phyloP scores from a whole-genome alignment of 2,888 invertebrate species.

The Polyommatus icarus region DNA sequence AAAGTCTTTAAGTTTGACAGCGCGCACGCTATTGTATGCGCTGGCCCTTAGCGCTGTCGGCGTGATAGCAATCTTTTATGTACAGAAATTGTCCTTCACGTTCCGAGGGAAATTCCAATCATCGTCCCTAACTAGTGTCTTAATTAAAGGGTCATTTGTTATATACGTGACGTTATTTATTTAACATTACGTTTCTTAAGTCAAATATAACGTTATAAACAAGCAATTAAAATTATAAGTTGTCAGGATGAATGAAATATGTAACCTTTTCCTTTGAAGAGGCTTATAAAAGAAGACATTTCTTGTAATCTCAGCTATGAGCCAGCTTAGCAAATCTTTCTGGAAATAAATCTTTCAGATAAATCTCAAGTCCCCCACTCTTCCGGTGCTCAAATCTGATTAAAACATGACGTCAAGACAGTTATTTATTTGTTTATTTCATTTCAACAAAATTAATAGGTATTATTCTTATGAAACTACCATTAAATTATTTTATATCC shows the following conservation, averaged over 20 bases:
- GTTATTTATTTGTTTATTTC: slow-evolving; percentile 16
- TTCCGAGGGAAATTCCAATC: background rate
- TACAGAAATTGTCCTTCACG: background rate
- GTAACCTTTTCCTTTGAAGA: background rate
- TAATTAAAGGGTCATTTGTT: background rate
- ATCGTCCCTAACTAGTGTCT: background rate
- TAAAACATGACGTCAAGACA: slow-evolving; percentile 8
- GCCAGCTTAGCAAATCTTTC: slow-evolving; percentile 9
- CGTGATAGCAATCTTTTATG: slow-evolving; percentile 2
- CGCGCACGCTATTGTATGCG: background rate
- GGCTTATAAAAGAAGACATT: slow-evolving; percentile 11
- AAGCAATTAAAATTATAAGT: background rate
- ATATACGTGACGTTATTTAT: background rate
- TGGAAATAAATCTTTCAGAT: slow-evolving; percentile 19
- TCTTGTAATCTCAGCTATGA: slow-evolving; percentile 2
- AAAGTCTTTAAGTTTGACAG: background rate
- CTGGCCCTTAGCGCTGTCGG: background rate
- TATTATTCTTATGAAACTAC: background rate
- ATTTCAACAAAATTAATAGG: background rate
- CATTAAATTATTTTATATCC: background rate
- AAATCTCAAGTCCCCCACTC: slow-evolving; percentile 19
- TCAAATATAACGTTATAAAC: background rate
- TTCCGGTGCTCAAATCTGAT: slow-evolving; percentile 23
- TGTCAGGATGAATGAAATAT: background rate
- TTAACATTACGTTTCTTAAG: background rate